A percentile compares a stretch with the other conserved stretches of the same genome.
Conservation (phyloP, 2,797 vertebrate species). For the Phataginus tricuspis region DNA sequence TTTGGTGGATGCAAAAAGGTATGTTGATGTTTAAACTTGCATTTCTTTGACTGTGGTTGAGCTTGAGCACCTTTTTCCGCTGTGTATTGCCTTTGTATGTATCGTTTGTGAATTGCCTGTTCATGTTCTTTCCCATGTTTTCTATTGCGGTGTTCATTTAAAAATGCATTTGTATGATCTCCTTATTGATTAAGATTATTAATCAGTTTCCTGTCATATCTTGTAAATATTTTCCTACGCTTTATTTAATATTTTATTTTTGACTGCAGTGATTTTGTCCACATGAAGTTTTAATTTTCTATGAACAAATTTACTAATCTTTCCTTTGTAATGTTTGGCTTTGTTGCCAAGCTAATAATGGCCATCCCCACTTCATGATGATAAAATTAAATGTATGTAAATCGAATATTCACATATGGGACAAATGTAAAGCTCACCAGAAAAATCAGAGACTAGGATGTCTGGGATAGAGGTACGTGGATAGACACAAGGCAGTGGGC, state of each 20-base stretch:
- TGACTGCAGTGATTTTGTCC: neutral
- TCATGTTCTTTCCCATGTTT: neutral
- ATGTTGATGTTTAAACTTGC: neutral
- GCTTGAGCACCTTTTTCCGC: neutral
- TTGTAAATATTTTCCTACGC: neutral
- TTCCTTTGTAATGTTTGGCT: neutral
- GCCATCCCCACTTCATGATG: neutral
- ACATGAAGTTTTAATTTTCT: neutral
- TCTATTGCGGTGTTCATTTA: neutral
- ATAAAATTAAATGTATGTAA: neutral
- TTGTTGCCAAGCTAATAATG: neutral
- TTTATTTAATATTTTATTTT: constrained; percentile 39
- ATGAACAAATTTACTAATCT: neutral
- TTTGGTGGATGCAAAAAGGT: neutral
- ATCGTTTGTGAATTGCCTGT: neutral
- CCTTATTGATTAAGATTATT: neutral
- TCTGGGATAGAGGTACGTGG: neutral
- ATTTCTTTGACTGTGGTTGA: neutral
- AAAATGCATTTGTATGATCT: neutral
- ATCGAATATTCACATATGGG: neutral
- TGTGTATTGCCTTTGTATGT: neutral
- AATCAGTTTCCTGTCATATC: neutral
- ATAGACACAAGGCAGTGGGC: neutral
- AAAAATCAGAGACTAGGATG: neutral
- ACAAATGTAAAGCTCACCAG: neutral